Evolutionary conservation across 2,888 invertebrate species (phyloP), one percentile per base, ranked within the genome.

Genomic region (Lasioglossum pauxillum): DNA sequence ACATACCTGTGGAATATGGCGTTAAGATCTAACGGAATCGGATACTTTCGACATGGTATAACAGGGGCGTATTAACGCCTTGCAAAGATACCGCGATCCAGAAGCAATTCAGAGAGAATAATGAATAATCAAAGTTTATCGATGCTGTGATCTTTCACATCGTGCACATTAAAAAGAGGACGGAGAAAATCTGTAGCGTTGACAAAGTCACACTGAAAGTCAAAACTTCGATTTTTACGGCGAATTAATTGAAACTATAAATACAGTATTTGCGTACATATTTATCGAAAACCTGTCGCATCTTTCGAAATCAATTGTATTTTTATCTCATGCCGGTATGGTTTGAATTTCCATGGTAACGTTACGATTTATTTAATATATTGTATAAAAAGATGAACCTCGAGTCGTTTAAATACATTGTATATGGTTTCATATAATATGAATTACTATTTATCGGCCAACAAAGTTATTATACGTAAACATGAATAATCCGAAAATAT

Each of bases 1-100:
- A 14, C 27, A 23, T 69, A 77, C 60, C 76, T 80, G 75, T 49
- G 60, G 80, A 87, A 89, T 35, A 86, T 89, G 90, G 89, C 82
- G 88, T 19, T 78, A 79, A 88, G 91, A 84, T 86, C 85, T 86
- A 87, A 86, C 85, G 87, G 90, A 91, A 89, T 91, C 91, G 87
- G 84, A 85, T 78, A 79, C 76, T 74, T 84, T 83, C 85, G 87
- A 60, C 27, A 16, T 35, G 38, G 23, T 38, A 38, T 12, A 16
- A n/a, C 84, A 86, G 83, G 78, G 73, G 44, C 75, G 84, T 80
- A 75, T 74, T 64, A 57, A 75, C 35, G 19, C 5, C 8, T 46
- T n/a, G 35, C 14, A 4, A 69, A 64, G n/a, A 67, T 72, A 57
- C 44, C 35, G 14, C 27, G 67, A 75, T 78, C 74, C 27, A 73